These are phyloP conservation scores for Torymus aiolomorphi DNA, from an alignment of 2,888 invertebrate species.

Conservation along the genomic window DNA sequence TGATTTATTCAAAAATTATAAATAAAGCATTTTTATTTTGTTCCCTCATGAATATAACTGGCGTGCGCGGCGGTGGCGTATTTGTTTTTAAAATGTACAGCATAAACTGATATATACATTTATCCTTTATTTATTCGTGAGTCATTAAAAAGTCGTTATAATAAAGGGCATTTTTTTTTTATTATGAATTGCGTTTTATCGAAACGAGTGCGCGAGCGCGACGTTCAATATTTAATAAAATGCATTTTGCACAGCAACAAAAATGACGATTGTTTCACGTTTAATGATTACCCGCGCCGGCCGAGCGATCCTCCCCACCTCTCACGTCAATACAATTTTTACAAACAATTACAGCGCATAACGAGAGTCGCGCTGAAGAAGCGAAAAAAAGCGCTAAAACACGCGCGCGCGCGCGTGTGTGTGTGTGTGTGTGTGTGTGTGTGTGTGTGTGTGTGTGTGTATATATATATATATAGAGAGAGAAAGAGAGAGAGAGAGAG, in stretches of 20 bases:
- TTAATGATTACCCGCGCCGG: background rate
- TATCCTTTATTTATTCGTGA: slow-evolving; percentile 19
- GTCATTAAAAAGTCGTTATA: slow-evolving; percentile 23
- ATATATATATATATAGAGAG: too few relatives aligned
- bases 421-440: too few relatives aligned
- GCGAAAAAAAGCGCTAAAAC: too few relatives aligned
- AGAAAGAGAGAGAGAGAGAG: too few relatives aligned
- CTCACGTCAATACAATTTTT: too few relatives aligned
- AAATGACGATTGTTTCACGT: background rate
- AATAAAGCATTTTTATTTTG: slow-evolving; percentile 17
- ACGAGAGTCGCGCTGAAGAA: too few relatives aligned
- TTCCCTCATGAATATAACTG: slow-evolving; percentile 6
- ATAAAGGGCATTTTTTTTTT: slow-evolving; percentile 14
- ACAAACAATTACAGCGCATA: too few relatives aligned
- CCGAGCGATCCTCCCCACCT: too few relatives aligned
- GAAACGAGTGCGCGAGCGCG: background rate
- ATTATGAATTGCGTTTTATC: slow-evolving; percentile 4
- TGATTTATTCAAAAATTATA: slow-evolving; percentile 26
- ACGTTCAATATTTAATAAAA: slow-evolving; percentile 10
- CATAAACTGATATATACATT: slow-evolving; percentile 18
- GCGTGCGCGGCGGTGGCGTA: background rate
- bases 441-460: too few relatives aligned
- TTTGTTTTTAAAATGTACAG: slow-evolving; percentile 11
- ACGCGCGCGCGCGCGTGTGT: too few relatives aligned
- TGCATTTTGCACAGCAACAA: slow-evolving; percentile 6